These are phyloP conservation scores for Corticium candelabrum DNA, from an alignment of 37 sponge, comb jelly and placozoan species.

Conservation along the genomic window DNA sequence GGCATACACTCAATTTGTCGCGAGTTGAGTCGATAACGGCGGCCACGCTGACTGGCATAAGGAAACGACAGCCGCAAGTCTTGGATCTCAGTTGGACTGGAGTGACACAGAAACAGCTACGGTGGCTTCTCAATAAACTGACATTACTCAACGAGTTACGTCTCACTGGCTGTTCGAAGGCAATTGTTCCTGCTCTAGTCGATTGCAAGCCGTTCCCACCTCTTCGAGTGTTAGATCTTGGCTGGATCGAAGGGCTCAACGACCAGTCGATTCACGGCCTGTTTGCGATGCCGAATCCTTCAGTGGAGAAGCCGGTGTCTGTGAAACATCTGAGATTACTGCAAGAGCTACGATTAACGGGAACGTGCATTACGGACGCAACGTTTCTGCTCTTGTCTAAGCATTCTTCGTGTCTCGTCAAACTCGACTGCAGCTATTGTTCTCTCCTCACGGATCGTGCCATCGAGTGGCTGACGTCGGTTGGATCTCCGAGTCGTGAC, in stretches of 20 bases:
- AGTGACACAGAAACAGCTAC: neutral
- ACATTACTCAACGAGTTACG: neutral
- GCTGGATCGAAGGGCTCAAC: conserved; percentile 1
- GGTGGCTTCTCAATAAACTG: neutral
- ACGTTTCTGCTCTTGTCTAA: neutral
- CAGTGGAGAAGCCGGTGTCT: too few species aligned
- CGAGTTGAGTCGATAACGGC: neutral
- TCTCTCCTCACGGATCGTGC: neutral
- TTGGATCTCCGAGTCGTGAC: neutral
- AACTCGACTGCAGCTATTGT: neutral
- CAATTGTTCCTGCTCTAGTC: neutral
- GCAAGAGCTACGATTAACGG: neutral
- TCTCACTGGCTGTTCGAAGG: neutral
- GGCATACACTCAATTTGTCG: neutral
- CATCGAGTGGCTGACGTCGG: neutral
- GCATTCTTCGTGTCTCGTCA: neutral
- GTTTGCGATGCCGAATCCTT: neutral
- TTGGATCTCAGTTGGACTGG: neutral
- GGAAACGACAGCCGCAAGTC: neutral
- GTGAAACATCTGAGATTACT: too few species aligned
- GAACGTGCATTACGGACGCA: neutral
- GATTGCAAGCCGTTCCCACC: neutral
- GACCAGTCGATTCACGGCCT: neutral
- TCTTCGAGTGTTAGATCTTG: neutral
- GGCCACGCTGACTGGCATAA: neutral